phyloP scores from a whole-genome alignment of 1,140 invertebrate genomes.

The Theocolax elegans region DNA sequence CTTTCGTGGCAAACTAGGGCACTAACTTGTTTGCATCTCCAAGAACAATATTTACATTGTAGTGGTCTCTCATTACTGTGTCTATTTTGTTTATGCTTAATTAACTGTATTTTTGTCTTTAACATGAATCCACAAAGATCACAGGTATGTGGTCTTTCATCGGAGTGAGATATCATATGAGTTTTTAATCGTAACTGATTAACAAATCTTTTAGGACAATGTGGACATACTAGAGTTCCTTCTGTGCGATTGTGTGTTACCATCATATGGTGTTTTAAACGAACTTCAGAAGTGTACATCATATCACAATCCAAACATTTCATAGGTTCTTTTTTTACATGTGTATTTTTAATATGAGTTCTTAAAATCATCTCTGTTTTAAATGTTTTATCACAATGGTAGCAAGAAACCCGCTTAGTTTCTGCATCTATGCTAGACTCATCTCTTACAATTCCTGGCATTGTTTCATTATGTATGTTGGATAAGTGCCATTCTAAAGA shows the following conservation, averaged over 20 bases:
- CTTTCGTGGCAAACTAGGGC: slow-evolving; percentile 81
- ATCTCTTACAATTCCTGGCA: slow-evolving; percentile 50
- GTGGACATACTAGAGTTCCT: slow-evolving; percentile 61
- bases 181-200: slow-evolving; percentile 65
- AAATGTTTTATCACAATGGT: slow-evolving; percentile 63
- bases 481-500: slow-evolving; percentile 65
- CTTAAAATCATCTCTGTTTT: slow-evolving; percentile 65
- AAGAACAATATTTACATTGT: slow-evolving; percentile 61
- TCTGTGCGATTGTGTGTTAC: slow-evolving; percentile 60
- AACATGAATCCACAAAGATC: slow-evolving; percentile 64
- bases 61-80: slow-evolving; percentile 64
- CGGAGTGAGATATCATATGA: slow-evolving; percentile 66
- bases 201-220: slow-evolving; percentile 65
- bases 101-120: slow-evolving; percentile 66
- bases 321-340: slow-evolving; percentile 63
- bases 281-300: slow-evolving; percentile 61
- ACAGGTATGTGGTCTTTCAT: slow-evolving; percentile 61
- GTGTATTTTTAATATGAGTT: slow-evolving; percentile 64
- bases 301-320: slow-evolving; percentile 63
- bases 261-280: slow-evolving; percentile 66
- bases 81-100: slow-evolving; percentile 65
- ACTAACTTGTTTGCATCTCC: slow-evolving; percentile 66
- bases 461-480: slow-evolving; percentile 61
- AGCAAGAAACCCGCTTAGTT: slow-evolving; percentile 59
- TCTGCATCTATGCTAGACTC: slow-evolving; percentile 45